Evolutionary conservation across 2,888 invertebrate species (phyloP).

Genomic region (Galeopsomyia nigrocyanea): DNA sequence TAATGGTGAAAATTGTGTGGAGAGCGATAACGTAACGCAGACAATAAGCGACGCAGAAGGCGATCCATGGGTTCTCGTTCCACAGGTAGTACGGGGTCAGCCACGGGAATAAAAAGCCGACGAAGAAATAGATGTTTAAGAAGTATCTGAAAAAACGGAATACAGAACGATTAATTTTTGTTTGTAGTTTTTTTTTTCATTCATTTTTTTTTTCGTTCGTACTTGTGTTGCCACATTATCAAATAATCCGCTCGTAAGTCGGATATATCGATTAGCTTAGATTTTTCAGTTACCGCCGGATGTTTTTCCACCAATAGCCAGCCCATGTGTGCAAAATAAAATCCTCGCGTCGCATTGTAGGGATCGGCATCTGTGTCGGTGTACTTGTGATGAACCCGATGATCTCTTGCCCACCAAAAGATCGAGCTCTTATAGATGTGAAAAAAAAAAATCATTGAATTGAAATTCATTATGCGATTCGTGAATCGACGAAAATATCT

Average conservation of each 20-base stretch:
- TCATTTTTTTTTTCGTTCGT: background rate
- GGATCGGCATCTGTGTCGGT: conserved; percentile 78
- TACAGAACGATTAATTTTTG: too few species aligned
- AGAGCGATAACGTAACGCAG: conserved; percentile 75
- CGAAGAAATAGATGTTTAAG: conserved; percentile 70
- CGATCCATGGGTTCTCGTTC: conserved; percentile 75
- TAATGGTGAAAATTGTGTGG: conserved; percentile 87
- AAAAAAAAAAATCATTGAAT: conserved; percentile 89
- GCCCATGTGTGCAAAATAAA: conserved; percentile 87
- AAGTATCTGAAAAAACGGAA: conserved; percentile 8
- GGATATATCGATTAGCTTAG: conserved; percentile 79
- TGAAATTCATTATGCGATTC: conserved; percentile 74
- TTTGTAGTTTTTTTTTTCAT: too few species aligned
- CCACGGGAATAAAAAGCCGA: conserved; percentile 76
- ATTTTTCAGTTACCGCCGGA: conserved; percentile 79
- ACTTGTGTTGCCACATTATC: conserved; percentile 84
- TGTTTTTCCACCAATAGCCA: conserved; percentile 88
- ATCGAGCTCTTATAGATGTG: conserved; percentile 90
- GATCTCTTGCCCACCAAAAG: too few species aligned
- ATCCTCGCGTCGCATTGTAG: too few species aligned
- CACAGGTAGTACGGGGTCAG: conserved; percentile 78
- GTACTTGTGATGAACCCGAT: conserved; percentile 67
- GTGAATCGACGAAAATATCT: background rate
- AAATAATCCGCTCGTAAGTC: conserved; percentile 81
- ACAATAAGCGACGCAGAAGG: conserved; percentile 75